These are phyloP conservation scores for Eublepharis macularius DNA, from an alignment of 2,113 vertebrate species.

Conservation along the genomic window DNA sequence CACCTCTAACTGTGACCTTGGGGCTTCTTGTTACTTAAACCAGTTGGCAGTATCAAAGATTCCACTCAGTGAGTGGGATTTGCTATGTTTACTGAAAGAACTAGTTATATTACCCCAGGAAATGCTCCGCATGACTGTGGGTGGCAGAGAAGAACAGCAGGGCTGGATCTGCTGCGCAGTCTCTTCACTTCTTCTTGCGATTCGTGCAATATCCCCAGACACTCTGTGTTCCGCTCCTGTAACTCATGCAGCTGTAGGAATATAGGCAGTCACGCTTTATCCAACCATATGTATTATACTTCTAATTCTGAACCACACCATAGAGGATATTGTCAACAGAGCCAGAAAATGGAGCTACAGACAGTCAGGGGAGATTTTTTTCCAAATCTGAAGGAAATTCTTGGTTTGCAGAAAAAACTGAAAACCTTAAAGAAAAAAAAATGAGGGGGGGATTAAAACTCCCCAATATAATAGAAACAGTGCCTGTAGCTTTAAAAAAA, in stretches of 20 bases:
- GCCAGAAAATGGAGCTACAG: no score
- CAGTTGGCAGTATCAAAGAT: background rate
- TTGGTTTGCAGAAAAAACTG: no score
- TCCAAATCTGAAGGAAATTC: no score
- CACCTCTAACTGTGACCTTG: background rate
- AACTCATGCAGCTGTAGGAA: constrained; percentile 88
- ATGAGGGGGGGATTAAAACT: no score
- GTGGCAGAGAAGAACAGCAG: constrained; percentile 78
- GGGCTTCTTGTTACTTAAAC: background rate
- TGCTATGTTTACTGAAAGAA: accelerated
- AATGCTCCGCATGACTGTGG: constrained; percentile 79
- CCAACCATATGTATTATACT: background rate
- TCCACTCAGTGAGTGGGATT: accelerated
- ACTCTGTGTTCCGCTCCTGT: constrained; percentile 89
- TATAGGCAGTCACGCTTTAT: background rate
- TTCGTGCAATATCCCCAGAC: constrained; percentile 94
- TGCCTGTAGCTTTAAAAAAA: no score
- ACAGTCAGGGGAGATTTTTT: no score
- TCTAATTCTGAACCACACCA: no score
- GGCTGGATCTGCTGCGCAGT: constrained; percentile 83
- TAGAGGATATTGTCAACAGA: no score
- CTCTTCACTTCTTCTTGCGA: constrained; percentile 93
- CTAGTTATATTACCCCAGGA: constrained; percentile 81
- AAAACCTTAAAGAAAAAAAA: no score
- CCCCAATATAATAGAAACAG: no score